These are phyloP conservation scores for Lasioglossum oenotherae DNA, from an alignment of 2,888 invertebrate genomes.

Conservation along the genomic window DNA sequence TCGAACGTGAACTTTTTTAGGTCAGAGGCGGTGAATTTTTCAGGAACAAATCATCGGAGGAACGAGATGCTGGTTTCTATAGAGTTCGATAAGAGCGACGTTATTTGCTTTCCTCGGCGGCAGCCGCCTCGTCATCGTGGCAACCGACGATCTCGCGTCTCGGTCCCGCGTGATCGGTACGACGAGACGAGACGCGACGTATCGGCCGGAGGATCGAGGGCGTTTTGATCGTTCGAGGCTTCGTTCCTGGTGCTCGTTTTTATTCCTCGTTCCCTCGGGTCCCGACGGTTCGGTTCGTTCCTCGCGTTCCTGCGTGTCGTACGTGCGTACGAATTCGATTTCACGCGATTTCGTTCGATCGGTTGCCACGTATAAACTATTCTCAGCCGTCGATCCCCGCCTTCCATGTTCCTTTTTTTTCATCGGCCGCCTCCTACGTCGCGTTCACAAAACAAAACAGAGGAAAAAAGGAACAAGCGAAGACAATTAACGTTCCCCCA, in stretches of 20 bases:
- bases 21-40: constrained; percentile 45
- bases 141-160: constrained; percentile 56
- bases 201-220: constrained; percentile 52
- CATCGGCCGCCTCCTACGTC: constrained; percentile 39
- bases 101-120: constrained; percentile 66
- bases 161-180: constrained; percentile 18
- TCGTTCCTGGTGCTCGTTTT: constrained; percentile 34
- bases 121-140: constrained; percentile 67
- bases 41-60: constrained; percentile 31
- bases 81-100: constrained; percentile 45
- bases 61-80: constrained; percentile 48
- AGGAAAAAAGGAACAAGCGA: constrained; percentile 39
- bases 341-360: constrained; percentile 74
- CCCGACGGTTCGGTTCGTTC: constrained; percentile 21
- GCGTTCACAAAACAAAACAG: constrained; percentile 14
- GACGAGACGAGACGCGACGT: constrained; percentile 15
- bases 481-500: constrained; percentile 64
- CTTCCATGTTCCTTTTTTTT: constrained; percentile 19
- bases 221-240: constrained; percentile 55
- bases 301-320: constrained; percentile 70
- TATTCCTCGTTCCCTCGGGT: constrained; percentile 32
- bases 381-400: constrained; percentile 34
- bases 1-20: constrained; percentile 4
- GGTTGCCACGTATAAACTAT: constrained; percentile 65
- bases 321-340: constrained; percentile 74